phyloP scores from a whole-genome alignment of 2,113 vertebrate species.

The Erythrocercus mccallii region DNA sequence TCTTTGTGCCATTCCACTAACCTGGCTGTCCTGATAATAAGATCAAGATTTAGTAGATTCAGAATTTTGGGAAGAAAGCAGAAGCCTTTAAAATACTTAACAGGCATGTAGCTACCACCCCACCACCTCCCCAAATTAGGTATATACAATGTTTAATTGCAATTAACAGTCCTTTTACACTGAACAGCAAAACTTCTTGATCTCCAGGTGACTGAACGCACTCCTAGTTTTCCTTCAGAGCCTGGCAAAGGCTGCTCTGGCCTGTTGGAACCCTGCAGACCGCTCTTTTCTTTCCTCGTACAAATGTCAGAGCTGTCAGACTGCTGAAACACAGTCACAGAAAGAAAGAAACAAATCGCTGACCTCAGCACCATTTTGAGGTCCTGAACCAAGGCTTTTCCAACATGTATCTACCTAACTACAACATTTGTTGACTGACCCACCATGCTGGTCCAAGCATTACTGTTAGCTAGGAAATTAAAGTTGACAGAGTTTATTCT shows the following conservation, averaged over 20 bases:
- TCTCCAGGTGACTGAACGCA: not conserved
- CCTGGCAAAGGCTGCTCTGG: not conserved
- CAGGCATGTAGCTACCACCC: not conserved
- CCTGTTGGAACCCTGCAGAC: not conserved
- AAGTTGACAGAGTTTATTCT: slow-evolving; percentile 67
- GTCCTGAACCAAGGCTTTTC: not conserved
- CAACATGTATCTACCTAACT: slow-evolving; percentile 9
- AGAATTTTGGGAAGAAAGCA: not conserved
- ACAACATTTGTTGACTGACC: slow-evolving; percentile 29
- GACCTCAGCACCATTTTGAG: not conserved
- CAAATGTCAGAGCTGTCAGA: slow-evolving; percentile 1
- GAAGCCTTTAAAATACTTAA: not conserved
- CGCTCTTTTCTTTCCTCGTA: not conserved
- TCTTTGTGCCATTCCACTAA: not conserved
- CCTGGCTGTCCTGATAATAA: not conserved
- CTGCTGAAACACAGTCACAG: not conserved
- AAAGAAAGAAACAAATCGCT: slow-evolving; percentile 26
- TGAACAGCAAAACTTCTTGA: not conserved
- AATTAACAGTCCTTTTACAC: not conserved
- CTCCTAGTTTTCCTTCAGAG: not conserved
- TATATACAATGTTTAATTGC: not conserved
- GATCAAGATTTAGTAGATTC: not conserved
- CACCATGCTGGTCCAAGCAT: not conserved
- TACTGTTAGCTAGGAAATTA: slow-evolving; percentile 51
- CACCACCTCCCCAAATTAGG: not conserved